Percentiles rank a stretch among this genome's conserved stretches.
Conservation (phyloP, 2,113 vertebrate genomes). For the Eulacestoma nigropectus region DNA sequence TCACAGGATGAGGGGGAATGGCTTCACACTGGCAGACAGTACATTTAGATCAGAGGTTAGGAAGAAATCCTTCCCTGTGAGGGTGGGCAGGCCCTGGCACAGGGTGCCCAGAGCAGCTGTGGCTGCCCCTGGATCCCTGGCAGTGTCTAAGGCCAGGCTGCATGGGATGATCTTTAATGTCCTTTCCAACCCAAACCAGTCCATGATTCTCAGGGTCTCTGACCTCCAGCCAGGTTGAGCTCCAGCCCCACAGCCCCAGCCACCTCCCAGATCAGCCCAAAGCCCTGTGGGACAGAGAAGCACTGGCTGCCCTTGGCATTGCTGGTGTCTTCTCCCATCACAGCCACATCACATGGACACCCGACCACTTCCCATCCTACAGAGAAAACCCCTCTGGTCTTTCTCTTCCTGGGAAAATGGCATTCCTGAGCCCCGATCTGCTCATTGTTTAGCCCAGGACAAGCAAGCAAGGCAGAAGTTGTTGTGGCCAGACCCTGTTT, state of each 20-base stretch:
- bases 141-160: rapidly evolving
- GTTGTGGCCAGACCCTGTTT: not conserved
- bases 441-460: not conserved
- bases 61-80: not conserved
- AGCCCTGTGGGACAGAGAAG: not conserved
- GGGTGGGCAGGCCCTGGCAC: rapidly evolving
- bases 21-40: not conserved
- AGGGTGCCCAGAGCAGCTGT: not conserved
- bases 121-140: not conserved
- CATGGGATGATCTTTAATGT: rapidly evolving
- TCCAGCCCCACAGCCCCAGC: not conserved
- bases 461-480: not conserved
- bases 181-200: not conserved
- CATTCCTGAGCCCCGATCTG: not conserved
- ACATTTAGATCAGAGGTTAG: not conserved
- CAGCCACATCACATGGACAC: not conserved
- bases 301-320: not conserved
- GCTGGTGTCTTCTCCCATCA: not conserved
- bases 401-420: not conserved
- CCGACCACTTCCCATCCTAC: not conserved
- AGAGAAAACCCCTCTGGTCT: not conserved
- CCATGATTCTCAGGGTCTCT: not conserved
- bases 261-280: not conserved
- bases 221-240: not conserved
- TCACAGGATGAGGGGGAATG: not conserved